Base-by-base conservation (phyloP, 2,113 vertebrate genomes). In the Nibea albiflora region DNA sequence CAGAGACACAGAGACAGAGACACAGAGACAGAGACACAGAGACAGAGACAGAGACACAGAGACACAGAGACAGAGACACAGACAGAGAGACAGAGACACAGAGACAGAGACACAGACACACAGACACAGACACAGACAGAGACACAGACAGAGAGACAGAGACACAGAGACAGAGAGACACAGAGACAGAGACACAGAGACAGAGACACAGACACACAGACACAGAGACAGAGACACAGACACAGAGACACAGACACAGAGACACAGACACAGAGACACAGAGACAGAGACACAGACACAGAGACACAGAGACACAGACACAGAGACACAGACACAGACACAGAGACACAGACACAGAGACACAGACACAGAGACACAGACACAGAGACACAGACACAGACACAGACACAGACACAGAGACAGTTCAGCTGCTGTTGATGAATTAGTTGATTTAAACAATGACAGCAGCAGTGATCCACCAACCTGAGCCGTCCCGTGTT, bases 401-500 rank as follows among this genome's bases (percentile, higher is more conserved):
- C 0, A 19, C 9, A 39, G n/a, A n/a, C n/a, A n/a, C n/a, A n/a
- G n/a, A n/a, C n/a, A n/a, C n/a, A n/a, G n/a, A n/a, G n/a, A n/a
- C n/a, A n/a, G n/a, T n/a, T n/a, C 35, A 39, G 35, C 8, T 9
- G 35, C 35, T 39, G 35, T 9, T 39, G 31, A 35, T 8, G 31
- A 7, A 35, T 8, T 7, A 0, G 31, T 35, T 35, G 0, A 7
- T 35, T 35, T 7, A 35, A 35, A 35, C 31, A 4, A 8, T 35
- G 5, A 39, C 35, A 39, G 7, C 2, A 39, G 2, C 7, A 9
- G 35, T 49, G 52, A 2, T 54, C 4, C 54, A 60, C 76, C 11
- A 2, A 97, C 96, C 93, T 93, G 64, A 97, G 92, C 42, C 70
- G 82, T 61, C 96, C 96, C n/a, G 84, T 93, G 6, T 86, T 58